Evolutionary conservation across 1,140 invertebrate genomes (phyloP).

Genomic region (Macrobrachium nipponense): DNA sequence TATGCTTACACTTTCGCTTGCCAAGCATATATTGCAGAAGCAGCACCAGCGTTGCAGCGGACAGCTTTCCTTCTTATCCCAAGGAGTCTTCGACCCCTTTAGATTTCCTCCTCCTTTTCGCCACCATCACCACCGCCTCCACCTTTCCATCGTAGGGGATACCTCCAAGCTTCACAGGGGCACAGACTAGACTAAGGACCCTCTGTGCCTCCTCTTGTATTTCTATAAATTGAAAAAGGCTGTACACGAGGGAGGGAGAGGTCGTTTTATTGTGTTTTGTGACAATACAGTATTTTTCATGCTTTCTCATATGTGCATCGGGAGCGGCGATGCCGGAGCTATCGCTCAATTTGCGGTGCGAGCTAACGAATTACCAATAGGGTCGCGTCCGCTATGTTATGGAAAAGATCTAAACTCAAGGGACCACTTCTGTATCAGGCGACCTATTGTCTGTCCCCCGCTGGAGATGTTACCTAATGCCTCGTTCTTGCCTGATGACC

Average conservation of each 20-base stretch:
- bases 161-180: conserved; percentile 36
- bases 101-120: not conserved
- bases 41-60: too few species aligned
- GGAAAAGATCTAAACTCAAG: not conserved
- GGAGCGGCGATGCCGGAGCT: not conserved
- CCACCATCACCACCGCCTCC: not conserved
- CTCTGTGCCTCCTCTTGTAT: conserved; percentile 38
- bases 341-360: conserved; percentile 1
- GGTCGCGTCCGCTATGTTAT: not conserved
- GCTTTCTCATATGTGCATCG: conserved; percentile 44
- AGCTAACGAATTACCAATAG: not conserved
- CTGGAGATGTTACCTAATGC: conserved; percentile 48
- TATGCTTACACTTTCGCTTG: too few species aligned
- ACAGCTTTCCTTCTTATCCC: too few species aligned
- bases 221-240: conserved; percentile 55
- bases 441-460: conserved; percentile 43
- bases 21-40: too few species aligned
- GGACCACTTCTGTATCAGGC: conserved; percentile 9
- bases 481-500: conserved; percentile 25
- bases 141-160: not conserved
- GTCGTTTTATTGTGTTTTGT: conserved; percentile 52
- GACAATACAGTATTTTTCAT: conserved; percentile 54
- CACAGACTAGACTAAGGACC: conserved; percentile 18
- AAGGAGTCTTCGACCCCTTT: not conserved
- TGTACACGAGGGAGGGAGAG: conserved; percentile 41